Evolutionary conservation across 1,140 invertebrate species (phyloP).

Genomic region (Microvelia longipes): DNA sequence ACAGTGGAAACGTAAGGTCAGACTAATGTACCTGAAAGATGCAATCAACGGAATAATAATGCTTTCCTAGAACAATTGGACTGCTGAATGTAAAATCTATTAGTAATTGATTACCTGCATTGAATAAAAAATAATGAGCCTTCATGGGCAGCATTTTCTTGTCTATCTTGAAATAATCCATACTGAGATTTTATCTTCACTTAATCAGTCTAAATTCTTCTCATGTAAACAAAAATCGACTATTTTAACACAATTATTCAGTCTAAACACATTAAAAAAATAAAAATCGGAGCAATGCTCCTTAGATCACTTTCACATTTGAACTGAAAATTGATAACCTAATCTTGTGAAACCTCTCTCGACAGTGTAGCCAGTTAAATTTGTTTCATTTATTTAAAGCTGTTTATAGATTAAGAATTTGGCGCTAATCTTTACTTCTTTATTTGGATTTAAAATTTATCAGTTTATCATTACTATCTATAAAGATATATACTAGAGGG

Average conservation of each 20-base stretch:
- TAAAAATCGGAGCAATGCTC: neutral
- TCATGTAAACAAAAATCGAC: neutral
- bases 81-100: too few species aligned
- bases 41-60: too few species aligned
- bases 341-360: neutral
- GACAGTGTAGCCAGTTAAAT: too few species aligned
- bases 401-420: too few species aligned
- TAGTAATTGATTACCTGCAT: slow-evolving; percentile 77
- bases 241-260: neutral
- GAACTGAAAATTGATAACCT: neutral
- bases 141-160: slow-evolving; percentile 67
- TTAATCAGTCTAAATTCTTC: neutral
- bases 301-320: neutral
- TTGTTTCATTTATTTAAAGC: too few species aligned
- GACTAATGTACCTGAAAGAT: too few species aligned
- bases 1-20: too few species aligned
- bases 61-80: too few species aligned
- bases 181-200: neutral
- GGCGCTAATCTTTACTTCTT: too few species aligned
- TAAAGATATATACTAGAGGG: too few species aligned
- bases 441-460: too few species aligned
- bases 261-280: neutral
- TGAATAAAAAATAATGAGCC: slow-evolving; percentile 72
- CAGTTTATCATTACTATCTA: too few species aligned
- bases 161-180: slow-evolving; percentile 37